Evolutionary conservation across 2,797 vertebrate species (phyloP).

Genomic region (Sebastes miniatus): DNA sequence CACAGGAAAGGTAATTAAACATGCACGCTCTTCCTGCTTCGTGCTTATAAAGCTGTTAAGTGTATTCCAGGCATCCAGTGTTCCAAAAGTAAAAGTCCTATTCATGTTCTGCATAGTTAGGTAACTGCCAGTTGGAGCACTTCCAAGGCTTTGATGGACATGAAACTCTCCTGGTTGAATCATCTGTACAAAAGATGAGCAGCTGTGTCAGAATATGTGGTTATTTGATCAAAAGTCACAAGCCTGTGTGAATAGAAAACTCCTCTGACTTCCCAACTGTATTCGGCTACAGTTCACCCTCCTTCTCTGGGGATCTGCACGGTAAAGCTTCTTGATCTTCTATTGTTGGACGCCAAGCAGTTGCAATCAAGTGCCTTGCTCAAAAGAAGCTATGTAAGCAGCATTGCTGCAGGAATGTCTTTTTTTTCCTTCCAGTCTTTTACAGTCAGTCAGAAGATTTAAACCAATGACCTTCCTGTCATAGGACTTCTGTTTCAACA

Average conservation of each 20-base stretch:
- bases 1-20: constrained; percentile 16
- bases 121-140: not conserved
- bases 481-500: constrained; percentile 3
- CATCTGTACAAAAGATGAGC: not conserved
- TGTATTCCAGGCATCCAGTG: not conserved
- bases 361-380: constrained; percentile 11
- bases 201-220: not conserved
- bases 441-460: constrained; percentile 4
- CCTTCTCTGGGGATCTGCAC: not conserved
- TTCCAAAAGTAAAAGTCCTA: not conserved
- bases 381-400: not conserved
- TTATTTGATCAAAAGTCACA: not conserved
- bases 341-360: constrained; percentile 6
- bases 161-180: not conserved
- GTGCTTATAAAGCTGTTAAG: not conserved
- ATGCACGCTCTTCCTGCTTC: not conserved
- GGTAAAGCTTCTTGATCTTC: not conserved
- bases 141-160: not conserved
- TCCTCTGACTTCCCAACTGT: not conserved
- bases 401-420: constrained; percentile 5
- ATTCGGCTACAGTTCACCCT: not conserved
- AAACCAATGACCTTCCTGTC: constrained; percentile 4
- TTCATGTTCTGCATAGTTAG: not conserved
- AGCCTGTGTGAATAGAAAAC: not conserved
- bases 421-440: constrained; percentile 5